Conservation (phyloP, 2,888 invertebrate species). For the Oconnorella tubifera region DNA sequence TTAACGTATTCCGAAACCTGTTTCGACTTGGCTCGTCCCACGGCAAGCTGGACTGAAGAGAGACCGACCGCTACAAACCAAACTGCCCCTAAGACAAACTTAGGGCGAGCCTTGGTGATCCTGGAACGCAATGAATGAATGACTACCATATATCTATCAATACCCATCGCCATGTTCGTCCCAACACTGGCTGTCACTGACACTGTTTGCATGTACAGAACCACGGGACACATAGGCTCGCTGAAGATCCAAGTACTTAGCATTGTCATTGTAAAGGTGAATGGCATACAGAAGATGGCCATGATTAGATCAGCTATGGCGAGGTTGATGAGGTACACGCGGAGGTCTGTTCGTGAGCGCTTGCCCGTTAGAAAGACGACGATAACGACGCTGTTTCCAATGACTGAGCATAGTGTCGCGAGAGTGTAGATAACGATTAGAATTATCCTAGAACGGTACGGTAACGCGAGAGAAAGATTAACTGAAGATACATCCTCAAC, state of each 20-base stretch:
- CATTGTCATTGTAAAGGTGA: conserved; percentile 65
- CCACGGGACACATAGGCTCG: conserved; percentile 58
- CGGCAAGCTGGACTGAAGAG: conserved; percentile 54
- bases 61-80: conserved; percentile 55
- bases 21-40: conserved; percentile 37
- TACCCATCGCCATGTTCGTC: conserved; percentile 59
- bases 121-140: conserved; percentile 51
- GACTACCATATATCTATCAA: conserved; percentile 55
- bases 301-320: conserved; percentile 86
- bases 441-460: conserved; percentile 39
- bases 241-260: conserved; percentile 59
- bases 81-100: conserved; percentile 53
- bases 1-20: conserved; percentile 17
- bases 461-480: conserved; percentile 14
- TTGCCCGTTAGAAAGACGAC: conserved; percentile 56
- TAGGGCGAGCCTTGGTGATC: conserved; percentile 54
- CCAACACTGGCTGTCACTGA: conserved; percentile 58
- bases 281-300: conserved; percentile 85
- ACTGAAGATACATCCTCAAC: too few species aligned
- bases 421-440: conserved; percentile 57
- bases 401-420: conserved; percentile 57
- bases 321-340: conserved; percentile 72
- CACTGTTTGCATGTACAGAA: conserved; percentile 58
- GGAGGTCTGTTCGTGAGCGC: conserved; percentile 48
- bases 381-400: conserved; percentile 58